A percentile compares a stretch with the other conserved stretches of the same genome.
Conservation (phyloP, 2,888 invertebrate species). For the Trachelus troglodyta region DNA sequence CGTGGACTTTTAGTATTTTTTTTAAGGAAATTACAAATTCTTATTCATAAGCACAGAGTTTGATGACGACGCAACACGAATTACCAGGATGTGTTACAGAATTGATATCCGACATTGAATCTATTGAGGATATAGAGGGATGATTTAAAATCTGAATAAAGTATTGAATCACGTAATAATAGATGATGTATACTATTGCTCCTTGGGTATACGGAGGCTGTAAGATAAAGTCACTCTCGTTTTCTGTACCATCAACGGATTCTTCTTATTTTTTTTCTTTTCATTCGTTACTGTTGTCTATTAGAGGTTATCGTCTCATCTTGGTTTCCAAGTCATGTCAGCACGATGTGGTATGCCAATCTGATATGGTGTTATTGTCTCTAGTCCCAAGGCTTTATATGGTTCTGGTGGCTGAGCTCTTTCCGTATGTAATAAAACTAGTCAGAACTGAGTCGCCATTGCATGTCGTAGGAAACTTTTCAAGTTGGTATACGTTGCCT, state of each 20-base stretch:
- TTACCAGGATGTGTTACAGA: background rate
- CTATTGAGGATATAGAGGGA: too few species aligned
- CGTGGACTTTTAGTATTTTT: background rate
- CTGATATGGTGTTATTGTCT: slow-evolving; percentile 49
- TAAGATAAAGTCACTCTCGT: background rate
- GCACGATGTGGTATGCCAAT: slow-evolving; percentile 37
- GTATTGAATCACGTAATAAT: too few species aligned
- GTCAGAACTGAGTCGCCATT: background rate
- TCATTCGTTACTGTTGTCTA: slow-evolving; percentile 2
- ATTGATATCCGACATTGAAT: background rate
- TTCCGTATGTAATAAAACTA: slow-evolving; percentile 24
- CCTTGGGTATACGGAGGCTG: background rate
- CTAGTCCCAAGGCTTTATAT: slow-evolving; percentile 15
- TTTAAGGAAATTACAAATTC: background rate
- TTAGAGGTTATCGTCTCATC: slow-evolving; percentile 39
- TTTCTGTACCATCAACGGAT: background rate
- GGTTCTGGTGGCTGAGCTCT: slow-evolving; percentile 17
- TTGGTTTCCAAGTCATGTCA: slow-evolving; percentile 46
- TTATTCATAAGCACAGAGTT: background rate
- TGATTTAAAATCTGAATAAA: too few species aligned
- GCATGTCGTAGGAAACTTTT: background rate
- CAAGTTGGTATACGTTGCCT: background rate
- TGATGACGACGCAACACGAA: background rate
- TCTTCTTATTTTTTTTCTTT: background rate
- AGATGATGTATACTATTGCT: background rate